Conservation (phyloP, 2,888 invertebrate species). For the Dolomedes plantarius region DNA sequence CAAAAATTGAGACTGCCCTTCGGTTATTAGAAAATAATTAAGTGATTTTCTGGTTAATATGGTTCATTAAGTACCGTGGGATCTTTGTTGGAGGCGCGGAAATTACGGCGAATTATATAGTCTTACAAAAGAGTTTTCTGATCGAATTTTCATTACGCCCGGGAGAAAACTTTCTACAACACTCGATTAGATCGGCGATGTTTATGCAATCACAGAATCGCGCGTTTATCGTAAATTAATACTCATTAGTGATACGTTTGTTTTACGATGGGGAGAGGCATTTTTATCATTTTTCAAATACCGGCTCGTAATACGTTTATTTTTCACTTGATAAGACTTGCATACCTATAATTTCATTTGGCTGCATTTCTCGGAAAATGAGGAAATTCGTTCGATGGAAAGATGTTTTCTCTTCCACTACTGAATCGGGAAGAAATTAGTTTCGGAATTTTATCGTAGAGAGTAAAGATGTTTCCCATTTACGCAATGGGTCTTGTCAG, state of each 20-base stretch:
- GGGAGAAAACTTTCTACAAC: neutral
- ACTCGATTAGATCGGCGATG: neutral
- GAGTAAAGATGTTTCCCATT: no score
- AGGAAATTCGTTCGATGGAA: neutral
- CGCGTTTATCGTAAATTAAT: neutral
- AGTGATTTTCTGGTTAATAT: slow-evolving; percentile 6
- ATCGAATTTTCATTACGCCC: slow-evolving; percentile 1
- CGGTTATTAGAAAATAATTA: slow-evolving; percentile 9
- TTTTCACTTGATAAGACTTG: neutral
- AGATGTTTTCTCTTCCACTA: neutral
- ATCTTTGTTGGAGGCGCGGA: neutral
- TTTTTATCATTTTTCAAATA: neutral
- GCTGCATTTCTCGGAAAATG: neutral
- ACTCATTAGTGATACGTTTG: neutral
- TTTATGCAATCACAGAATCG: neutral
- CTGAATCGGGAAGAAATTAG: no score
- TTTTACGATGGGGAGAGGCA: neutral
- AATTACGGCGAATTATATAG: neutral
- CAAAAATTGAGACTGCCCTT: neutral
- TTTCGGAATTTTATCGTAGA: no score
- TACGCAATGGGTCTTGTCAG: no score
- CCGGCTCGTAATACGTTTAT: neutral
- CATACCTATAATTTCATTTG: neutral
- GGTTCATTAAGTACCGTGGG: neutral
- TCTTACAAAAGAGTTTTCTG: neutral